Base-by-base conservation (phyloP, 2,888 invertebrate genomes). In the Lamproptera curius region DNA sequence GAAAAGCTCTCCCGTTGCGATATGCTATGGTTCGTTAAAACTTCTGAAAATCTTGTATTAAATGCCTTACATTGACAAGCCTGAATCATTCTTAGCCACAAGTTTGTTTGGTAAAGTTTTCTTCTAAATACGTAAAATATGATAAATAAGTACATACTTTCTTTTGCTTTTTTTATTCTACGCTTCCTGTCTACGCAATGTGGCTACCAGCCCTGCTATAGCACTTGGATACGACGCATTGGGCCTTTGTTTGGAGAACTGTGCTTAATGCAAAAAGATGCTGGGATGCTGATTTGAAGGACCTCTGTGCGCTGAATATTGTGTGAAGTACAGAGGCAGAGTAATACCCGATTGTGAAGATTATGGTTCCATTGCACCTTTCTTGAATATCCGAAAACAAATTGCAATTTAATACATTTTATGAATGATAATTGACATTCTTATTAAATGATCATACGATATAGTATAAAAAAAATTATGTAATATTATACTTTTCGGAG, bases 221-320 rank as follows among this genome's bases (percentile, higher is more conserved):
- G 28, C 28, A 6, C n/a, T 5, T 28, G 28, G 28, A 6, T 28
- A 28, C n/a, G n/a, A 28, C n/a, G 2, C 28, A n/a, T 10, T 28
- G 9, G 28, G n/a, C 10, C 6, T n/a, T n/a, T 28, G 28, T n/a
- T 28, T 95, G 52, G 91, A 94, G 59, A 96, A 96, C 78, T 96
- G 96, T 70, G 95, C 94, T 0, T 95, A 95, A 67, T 96, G 95
- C 79, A 94, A 94, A 78, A 94, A 93, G 74, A 94, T 95, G 92
- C 93, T 93, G 58, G 95, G 95, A 0, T 90, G 91, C 1, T 95
- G 93, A 81, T 96, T 96, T 78, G 93, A 95, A 64, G 95, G 95
- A 0, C 92, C 94, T 42, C 89, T 93, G 0, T 96, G 96, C 72
- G 95, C 95, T 0, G 94, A 95, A 61, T 91, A 93, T 53, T 96